A percentile compares a stretch with the other conserved stretches of the same genome.
These are phyloP conservation scores for Gobiocypris rarus DNA, from an alignment of 2,113 vertebrate species.

Conservation along the genomic window DNA sequence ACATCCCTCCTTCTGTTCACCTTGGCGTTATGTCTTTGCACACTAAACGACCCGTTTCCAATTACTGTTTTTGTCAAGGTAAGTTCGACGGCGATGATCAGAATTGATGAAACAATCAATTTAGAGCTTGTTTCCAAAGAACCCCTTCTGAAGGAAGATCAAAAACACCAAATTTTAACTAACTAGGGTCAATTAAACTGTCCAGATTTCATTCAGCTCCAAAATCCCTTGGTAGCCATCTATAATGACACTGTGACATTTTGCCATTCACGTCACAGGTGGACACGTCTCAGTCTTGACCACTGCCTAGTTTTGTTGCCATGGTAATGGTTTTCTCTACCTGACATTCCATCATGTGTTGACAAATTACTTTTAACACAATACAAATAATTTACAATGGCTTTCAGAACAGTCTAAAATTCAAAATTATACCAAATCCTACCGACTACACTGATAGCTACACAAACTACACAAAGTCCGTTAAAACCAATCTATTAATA, in stretches of 20 bases:
- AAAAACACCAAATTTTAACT: neutral
- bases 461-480: neutral
- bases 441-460: neutral
- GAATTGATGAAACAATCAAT: conserved; percentile 49
- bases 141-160: neutral
- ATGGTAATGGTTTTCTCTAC: conserved; percentile 42
- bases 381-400: neutral
- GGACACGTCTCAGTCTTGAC: conserved; percentile 16
- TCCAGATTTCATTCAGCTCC: neutral
- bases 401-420: neutral
- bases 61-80: conserved; percentile 53
- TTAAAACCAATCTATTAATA: neutral
- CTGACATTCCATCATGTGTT: conserved; percentile 42
- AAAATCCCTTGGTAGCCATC: neutral
- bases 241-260: conserved; percentile 24
- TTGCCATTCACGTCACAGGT: conserved; percentile 6
- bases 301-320: conserved; percentile 29
- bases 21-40: conserved; percentile 11
- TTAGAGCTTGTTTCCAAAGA: neutral
- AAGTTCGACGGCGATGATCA: conserved; percentile 29
- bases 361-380: conserved; percentile 59
- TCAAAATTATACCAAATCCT: neutral
- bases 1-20: neutral
- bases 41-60: conserved; percentile 47
- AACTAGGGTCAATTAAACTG: neutral